Percentiles rank a stretch among this genome's conserved stretches.
phyloP scores from a whole-genome alignment of 2,113 vertebrate species.

The Brachyhypopomus occidentalis region DNA sequence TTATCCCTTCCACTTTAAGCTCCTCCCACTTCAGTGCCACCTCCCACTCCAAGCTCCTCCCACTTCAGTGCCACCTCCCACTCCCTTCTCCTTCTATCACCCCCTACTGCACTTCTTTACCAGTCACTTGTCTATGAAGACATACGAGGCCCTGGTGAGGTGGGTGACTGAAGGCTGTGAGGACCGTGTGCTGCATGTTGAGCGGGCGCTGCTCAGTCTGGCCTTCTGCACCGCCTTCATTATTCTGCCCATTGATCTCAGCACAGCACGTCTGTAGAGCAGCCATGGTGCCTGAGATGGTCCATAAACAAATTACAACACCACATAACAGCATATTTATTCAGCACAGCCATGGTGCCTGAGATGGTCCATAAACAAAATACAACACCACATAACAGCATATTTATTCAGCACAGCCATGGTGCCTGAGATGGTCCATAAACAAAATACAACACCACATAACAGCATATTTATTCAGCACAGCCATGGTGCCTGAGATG shows the following conservation, averaged over 20 bases:
- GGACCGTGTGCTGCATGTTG: background rate
- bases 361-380: slow-evolving; percentile 70
- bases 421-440: slow-evolving; percentile 68
- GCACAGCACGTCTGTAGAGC: slow-evolving; percentile 49
- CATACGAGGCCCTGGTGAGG: too few relatives aligned
- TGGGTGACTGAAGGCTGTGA: slow-evolving; percentile 61
- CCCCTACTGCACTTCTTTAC: background rate
- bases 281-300: slow-evolving; percentile 57
- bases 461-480: slow-evolving; percentile 57
- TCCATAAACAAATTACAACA: slow-evolving; percentile 67
- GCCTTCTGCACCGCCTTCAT: slow-evolving; percentile 62
- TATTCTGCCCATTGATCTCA: slow-evolving; percentile 71
- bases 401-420: slow-evolving; percentile 59
- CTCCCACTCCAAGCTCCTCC: background rate
- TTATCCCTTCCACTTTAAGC: slow-evolving; percentile 1
- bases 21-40: background rate
- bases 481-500: too few relatives aligned
- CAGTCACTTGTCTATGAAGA: slow-evolving; percentile 15
- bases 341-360: too few relatives aligned
- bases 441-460: slow-evolving; percentile 64
- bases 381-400: slow-evolving; percentile 57
- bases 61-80: background rate
- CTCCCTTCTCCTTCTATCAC: background rate
- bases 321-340: slow-evolving; percentile 59
- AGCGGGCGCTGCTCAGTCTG: slow-evolving; percentile 18